Conservation (phyloP, 2,113 vertebrate genomes). For the Macquaria ambigua region DNA sequence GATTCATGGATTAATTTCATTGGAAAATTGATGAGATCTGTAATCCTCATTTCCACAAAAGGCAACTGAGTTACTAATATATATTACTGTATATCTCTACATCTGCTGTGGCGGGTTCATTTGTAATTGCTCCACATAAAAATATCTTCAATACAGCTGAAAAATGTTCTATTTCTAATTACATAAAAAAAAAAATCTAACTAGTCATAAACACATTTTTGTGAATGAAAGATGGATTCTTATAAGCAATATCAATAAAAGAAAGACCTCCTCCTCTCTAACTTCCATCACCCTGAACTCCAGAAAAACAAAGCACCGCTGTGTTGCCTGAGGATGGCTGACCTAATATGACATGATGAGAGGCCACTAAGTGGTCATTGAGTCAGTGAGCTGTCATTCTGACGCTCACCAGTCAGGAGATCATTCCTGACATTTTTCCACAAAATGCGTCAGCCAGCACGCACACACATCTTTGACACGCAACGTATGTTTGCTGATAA, state of each 20-base stretch:
- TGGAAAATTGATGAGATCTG: too few relatives aligned
- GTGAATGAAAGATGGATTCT: not conserved
- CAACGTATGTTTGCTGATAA: not conserved
- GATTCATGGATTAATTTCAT: too few relatives aligned
- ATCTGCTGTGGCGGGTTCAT: too few relatives aligned
- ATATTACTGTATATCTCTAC: too few relatives aligned
- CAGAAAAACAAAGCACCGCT: not conserved
- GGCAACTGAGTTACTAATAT: too few relatives aligned
- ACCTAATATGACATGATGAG: not conserved
- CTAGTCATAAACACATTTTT: too few relatives aligned
- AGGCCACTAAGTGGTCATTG: not conserved
- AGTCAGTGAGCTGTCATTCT: not conserved
- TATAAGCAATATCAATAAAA: not conserved
- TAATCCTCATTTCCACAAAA: too few relatives aligned
- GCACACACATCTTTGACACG: not conserved
- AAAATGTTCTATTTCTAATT: too few relatives aligned
- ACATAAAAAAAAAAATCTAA: too few relatives aligned
- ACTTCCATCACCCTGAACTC: too few relatives aligned
- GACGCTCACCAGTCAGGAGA: conserved; percentile 5
- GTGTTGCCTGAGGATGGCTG: not conserved
- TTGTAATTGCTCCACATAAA: too few relatives aligned
- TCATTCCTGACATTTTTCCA: not conserved
- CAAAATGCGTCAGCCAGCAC: not conserved
- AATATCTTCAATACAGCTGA: too few relatives aligned
- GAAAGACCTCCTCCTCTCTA: not conserved